Evolutionary conservation across 53 echinoderm and acorn worm species (phyloP), one percentile per base, ranked within the genome.

Genomic region (Crossaster papposus): DNA sequence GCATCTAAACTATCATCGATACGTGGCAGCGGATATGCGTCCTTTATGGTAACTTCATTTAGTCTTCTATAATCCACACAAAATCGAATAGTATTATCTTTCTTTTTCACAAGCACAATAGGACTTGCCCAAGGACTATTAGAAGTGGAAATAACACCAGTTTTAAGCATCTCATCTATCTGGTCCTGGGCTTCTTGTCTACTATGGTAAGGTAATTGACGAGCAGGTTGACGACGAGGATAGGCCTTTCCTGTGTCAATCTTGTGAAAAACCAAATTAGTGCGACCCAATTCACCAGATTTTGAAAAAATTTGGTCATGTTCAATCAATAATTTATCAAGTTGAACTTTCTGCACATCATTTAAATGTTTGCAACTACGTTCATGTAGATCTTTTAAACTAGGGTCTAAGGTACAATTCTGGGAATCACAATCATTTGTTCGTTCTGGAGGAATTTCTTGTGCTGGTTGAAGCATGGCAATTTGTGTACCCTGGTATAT

Each of bases 1-100:
- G 91, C 80, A 52, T 90, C 93, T 8, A 94, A 37, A 55, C 79
- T 73, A 24, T 91, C 89, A 72, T 68, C 89, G 64, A 93, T 81
- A 20, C 90, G 90, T 1, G 93, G 88, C 7, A 93, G 62, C 8
- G 82, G 90, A 20, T 75, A 86, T 51, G 84, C 79, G 52, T 93
- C 93, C 30, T 81, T 86, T 1, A 53, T 18, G 30, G 90, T 86
- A 18, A 90, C 50, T 15, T 79, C 24, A 13, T 90, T 90, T 32
- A 93, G 51, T 79, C 62, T 73, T 31, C 86, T 62, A 32, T 84
- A 93, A 32, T 93, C 90, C 1, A 90, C 51, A 37, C n/a, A 88
- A 85, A 77, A 0, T n/a, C 70, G 58, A 3, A 32, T 68, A 32
- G 91, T 72, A 20, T 83, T 77, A 58, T 89, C 90, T 37, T 90